Evolutionary conservation across 2,113 vertebrate species (phyloP).

Genomic region (Anthoscopus minutus): DNA sequence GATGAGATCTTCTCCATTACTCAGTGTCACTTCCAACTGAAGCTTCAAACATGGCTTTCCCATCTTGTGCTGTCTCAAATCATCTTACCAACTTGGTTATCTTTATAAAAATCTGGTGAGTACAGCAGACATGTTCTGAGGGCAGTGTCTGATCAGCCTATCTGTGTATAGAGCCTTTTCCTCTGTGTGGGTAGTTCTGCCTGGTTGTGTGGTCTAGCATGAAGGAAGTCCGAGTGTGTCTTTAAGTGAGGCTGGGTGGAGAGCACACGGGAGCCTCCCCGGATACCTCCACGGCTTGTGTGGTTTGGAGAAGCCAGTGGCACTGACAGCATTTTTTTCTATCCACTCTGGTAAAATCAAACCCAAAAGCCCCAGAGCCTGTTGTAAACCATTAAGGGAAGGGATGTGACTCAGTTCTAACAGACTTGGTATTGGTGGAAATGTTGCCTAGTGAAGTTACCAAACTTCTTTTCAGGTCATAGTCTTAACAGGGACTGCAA

Average conservation of each 20-base stretch:
- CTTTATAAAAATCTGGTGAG: background rate
- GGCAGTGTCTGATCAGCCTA: background rate
- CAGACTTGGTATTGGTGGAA: background rate
- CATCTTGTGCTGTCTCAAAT: background rate
- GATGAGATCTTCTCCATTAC: background rate
- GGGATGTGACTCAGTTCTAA: background rate
- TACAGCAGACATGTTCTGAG: background rate
- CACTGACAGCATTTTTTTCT: background rate
- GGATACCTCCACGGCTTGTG: background rate
- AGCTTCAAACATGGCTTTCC: background rate
- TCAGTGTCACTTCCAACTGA: background rate
- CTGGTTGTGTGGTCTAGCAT: background rate
- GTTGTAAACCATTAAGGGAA: background rate
- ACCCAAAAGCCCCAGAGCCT: background rate
- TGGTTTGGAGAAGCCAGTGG: background rate
- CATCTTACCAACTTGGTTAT: background rate
- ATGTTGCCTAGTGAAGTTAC: background rate
- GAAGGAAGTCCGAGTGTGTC: background rate
- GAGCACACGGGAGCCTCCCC: fast-evolving
- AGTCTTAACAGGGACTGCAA: background rate
- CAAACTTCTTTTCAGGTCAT: background rate
- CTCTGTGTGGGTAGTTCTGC: fast-evolving
- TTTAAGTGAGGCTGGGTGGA: background rate
- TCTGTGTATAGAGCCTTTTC: background rate
- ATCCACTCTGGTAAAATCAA: background rate